Conservation (phyloP, 2,113 vertebrate genomes). For the Jaculus jaculus region DNA sequence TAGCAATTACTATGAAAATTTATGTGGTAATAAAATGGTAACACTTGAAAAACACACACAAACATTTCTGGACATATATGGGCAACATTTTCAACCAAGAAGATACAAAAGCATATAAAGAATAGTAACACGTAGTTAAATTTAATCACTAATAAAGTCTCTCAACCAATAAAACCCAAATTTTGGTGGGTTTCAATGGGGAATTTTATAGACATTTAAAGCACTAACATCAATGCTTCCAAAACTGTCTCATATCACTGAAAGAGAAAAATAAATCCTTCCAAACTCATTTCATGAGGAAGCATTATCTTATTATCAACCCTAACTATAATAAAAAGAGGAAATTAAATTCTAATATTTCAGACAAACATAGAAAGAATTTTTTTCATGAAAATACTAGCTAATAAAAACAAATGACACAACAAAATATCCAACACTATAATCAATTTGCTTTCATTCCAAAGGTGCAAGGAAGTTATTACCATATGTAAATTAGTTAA, state of each 20-base stretch:
- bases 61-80: background rate
- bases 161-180: background rate
- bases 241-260: background rate
- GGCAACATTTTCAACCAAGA: background rate
- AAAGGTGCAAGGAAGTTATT: background rate
- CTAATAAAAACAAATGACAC: background rate
- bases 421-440: background rate
- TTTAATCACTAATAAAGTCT: background rate
- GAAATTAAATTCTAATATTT: background rate
- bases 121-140: background rate
- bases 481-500: background rate
- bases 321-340: background rate
- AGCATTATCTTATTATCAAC: background rate
- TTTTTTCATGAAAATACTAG: background rate
- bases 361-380: background rate
- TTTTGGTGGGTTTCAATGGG: background rate
- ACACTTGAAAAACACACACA: background rate
- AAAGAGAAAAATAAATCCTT: too few relatives aligned
- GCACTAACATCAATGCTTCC: background rate
- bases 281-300: background rate
- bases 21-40: background rate
- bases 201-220: background rate
- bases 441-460: background rate
- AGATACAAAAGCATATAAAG: background rate
- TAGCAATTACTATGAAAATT: background rate